phyloP scores from a whole-genome alignment of 2,888 invertebrate species.

The Corythucha ciliata region DNA sequence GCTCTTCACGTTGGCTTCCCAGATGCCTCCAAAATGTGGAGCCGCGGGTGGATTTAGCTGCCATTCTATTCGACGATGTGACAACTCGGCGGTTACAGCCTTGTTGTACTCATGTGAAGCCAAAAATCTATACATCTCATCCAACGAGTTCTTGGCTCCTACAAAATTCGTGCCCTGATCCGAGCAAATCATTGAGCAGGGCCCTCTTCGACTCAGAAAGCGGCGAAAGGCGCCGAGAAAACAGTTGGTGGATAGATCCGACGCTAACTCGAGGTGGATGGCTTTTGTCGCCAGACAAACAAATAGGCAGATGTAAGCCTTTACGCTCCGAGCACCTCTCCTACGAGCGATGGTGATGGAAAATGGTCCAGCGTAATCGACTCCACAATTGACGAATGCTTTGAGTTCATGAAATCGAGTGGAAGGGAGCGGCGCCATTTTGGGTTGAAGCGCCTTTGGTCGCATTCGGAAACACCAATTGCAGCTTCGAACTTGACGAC shows the following conservation, averaged over 20 bases:
- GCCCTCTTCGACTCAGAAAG: too few species aligned
- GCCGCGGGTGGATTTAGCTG: not conserved
- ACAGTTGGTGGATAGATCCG: too few species aligned
- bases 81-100: not conserved
- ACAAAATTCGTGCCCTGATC: not conserved
- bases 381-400: too few species aligned
- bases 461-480: conserved; percentile 4
- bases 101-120: not conserved
- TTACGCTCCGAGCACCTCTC: too few species aligned
- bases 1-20: too few species aligned
- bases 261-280: too few species aligned
- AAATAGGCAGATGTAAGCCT: too few species aligned
- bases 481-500: conserved; percentile 7
- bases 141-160: conserved; percentile 1
- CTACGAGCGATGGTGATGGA: too few species aligned
- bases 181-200: not conserved
- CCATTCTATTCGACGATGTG: not conserved
- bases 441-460: conserved; percentile 5
- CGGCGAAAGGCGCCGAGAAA: too few species aligned
- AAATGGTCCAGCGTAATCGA: too few species aligned
- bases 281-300: too few species aligned
- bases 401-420: conserved; percentile 2
- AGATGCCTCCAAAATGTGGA: not conserved
- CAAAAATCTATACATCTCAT: not conserved
- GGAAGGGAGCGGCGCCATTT: conserved; percentile 23